Evolutionary conservation across 2,113 vertebrate genomes (phyloP).

Genomic region (Strix uralensis): DNA sequence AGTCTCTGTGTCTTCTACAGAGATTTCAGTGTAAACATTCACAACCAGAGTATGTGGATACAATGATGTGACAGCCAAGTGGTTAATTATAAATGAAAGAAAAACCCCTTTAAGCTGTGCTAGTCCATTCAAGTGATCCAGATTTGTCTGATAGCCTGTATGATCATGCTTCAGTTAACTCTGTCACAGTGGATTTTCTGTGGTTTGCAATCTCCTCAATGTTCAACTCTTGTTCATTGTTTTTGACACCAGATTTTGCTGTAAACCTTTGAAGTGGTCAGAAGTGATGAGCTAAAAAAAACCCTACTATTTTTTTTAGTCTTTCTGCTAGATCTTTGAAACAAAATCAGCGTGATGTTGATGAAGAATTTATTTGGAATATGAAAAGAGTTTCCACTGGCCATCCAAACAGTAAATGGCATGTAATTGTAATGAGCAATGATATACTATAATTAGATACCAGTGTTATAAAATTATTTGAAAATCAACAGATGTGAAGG

Average conservation of each 20-base stretch:
- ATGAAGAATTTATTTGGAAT: background rate
- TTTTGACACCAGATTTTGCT: background rate
- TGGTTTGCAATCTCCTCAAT: background rate
- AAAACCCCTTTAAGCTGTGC: slow-evolving; percentile 18
- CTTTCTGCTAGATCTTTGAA: background rate
- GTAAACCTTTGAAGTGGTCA: background rate
- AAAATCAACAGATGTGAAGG: background rate
- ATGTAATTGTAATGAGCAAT: background rate
- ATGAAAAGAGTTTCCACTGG: background rate
- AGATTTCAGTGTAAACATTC: background rate
- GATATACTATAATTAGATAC: background rate
- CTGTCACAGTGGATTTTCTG: slow-evolving; percentile 47
- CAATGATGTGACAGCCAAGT: slow-evolving; percentile 14
- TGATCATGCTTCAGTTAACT: slow-evolving; percentile 29
- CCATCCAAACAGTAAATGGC: background rate
- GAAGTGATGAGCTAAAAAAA: background rate
- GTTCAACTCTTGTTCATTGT: background rate
- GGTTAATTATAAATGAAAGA: slow-evolving; percentile 66
- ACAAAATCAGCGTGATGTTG: background rate
- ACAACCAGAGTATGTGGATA: background rate
- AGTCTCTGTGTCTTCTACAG: background rate
- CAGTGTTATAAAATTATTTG: background rate
- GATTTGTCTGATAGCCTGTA: slow-evolving; percentile 48
- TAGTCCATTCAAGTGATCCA: slow-evolving; percentile 41
- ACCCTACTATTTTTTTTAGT: background rate